Conservation (phyloP, 2,113 vertebrate genomes). For the Hymenochirus boettgeri region DNA sequence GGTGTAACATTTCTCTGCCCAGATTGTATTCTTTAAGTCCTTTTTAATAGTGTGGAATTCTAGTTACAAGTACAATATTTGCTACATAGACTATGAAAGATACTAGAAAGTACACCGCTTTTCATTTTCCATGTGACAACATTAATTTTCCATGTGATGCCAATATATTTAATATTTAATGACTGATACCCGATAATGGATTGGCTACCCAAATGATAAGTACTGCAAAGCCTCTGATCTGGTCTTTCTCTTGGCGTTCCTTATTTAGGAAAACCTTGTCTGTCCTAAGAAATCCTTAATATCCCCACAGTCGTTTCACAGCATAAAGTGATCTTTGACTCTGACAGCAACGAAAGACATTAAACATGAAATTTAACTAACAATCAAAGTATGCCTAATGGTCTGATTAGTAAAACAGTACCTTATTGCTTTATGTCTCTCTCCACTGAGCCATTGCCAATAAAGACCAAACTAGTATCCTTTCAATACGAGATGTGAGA, state of each 20-base stretch:
- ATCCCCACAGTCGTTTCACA: background rate
- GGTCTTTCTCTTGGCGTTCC: background rate
- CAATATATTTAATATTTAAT: too few relatives aligned
- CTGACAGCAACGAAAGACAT: background rate
- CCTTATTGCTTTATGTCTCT: background rate
- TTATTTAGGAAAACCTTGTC: background rate
- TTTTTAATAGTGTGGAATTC: too few relatives aligned
- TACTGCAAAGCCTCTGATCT: background rate
- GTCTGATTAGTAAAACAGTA: background rate
- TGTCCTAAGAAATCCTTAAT: background rate
- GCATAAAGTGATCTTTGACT: background rate
- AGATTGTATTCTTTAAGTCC: too few relatives aligned
- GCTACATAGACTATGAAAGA: too few relatives aligned
- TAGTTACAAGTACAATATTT: too few relatives aligned
- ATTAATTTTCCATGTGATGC: too few relatives aligned
- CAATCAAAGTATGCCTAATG: slow-evolving; percentile 1
- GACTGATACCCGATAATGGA: too few relatives aligned
- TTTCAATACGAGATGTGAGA: slow-evolving; percentile 22
- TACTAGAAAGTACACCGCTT: too few relatives aligned
- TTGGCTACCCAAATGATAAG: background rate
- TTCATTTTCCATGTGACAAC: too few relatives aligned
- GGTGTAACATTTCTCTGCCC: too few relatives aligned
- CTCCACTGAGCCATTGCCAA: slow-evolving; percentile 4
- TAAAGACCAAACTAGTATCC: slow-evolving; percentile 17
- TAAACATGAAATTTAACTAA: slow-evolving; percentile 3